Evolutionary conservation across 2,797 vertebrate species (phyloP).

Genomic region (Intellagama lesueurii): DNA sequence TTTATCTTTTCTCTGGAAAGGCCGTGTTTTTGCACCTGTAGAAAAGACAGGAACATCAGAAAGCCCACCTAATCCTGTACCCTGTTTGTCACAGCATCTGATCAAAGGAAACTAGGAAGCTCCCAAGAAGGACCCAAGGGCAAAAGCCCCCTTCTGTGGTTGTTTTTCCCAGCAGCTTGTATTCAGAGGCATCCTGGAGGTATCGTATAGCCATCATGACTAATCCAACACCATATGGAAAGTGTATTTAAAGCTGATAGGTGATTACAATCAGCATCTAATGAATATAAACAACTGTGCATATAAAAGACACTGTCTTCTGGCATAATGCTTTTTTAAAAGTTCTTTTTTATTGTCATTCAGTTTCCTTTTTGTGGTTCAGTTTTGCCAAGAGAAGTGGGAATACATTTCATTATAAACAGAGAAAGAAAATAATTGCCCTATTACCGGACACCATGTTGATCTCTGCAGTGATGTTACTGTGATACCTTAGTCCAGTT

Average conservation of each 20-base stretch:
- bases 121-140: background rate
- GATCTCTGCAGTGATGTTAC: background rate
- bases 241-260: background rate
- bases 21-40: background rate
- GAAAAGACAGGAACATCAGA: background rate
- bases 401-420: background rate
- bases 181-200: background rate
- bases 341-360: background rate
- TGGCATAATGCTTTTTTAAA: background rate
- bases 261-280: background rate
- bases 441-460: background rate
- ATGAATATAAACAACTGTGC: background rate
- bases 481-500: constrained; percentile 2
- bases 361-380: background rate
- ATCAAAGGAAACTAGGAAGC: background rate
- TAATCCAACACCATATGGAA: background rate
- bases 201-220: background rate
- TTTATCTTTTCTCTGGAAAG: background rate
- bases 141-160: background rate
- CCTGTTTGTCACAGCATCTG: background rate
- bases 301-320: background rate
- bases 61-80: background rate
- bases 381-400: background rate
- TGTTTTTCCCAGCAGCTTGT: background rate
- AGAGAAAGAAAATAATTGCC: background rate